Conservation (phyloP, 2,113 vertebrate genomes). For the Ptyas mucosa region DNA sequence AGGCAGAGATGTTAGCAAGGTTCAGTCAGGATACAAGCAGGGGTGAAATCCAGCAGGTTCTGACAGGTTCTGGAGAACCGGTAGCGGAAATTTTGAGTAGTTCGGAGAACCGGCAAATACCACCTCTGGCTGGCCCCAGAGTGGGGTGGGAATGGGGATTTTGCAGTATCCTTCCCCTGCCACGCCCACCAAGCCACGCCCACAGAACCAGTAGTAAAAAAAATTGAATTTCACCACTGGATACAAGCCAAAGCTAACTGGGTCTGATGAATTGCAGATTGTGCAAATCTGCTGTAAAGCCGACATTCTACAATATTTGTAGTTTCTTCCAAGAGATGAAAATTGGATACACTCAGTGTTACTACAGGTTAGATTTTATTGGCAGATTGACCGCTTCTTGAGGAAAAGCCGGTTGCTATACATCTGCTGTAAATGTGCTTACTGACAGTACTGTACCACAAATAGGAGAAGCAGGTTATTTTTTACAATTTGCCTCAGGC, state of each 20-base stretch:
- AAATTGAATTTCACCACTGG: background rate
- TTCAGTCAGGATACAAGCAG: background rate
- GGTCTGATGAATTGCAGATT: background rate
- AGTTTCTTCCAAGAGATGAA: background rate
- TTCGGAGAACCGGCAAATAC: too few species aligned
- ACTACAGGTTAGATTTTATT: conserved; percentile 23
- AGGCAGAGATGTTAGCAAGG: background rate
- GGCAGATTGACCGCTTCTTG: conserved; percentile 1
- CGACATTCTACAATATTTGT: background rate
- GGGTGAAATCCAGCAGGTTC: too few species aligned
- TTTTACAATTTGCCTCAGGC: background rate
- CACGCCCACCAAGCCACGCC: too few species aligned
- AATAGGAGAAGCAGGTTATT: background rate
- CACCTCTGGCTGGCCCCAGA: too few species aligned
- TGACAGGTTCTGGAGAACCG: too few species aligned
- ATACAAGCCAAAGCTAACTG: background rate
- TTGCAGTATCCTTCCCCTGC: too few species aligned
- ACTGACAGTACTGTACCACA: background rate
- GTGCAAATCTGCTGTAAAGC: background rate
- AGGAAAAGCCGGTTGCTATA: conserved; percentile 9
- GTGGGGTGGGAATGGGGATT: too few species aligned
- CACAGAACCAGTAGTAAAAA: too few species aligned
- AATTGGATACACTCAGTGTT: conserved; percentile 17
- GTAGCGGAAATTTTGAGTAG: too few species aligned
- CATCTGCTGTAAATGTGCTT: background rate